phyloP scores from a whole-genome alignment of 2,888 invertebrate genomes.

The Notocelia uddmanniana region DNA sequence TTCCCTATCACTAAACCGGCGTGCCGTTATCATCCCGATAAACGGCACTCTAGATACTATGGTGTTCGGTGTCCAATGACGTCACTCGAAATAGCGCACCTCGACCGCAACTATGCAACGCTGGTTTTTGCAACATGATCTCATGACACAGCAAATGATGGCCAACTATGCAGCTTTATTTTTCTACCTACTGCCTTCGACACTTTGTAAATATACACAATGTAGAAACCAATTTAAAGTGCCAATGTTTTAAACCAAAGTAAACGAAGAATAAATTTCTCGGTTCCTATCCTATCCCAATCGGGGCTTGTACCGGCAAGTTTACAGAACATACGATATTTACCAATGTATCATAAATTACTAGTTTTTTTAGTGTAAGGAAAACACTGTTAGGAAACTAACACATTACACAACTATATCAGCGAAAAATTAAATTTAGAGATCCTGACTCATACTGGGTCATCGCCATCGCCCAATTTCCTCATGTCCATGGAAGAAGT shows the following conservation, averaged over 20 bases:
- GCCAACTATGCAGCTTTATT: background rate
- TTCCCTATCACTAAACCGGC: conserved; percentile 55
- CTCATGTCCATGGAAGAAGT: background rate
- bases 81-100: conserved; percentile 34
- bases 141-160: conserved; percentile 17
- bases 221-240: background rate
- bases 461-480: background rate
- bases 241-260: too few relatives aligned
- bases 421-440: too few relatives aligned
- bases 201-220: background rate
- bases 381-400: background rate
- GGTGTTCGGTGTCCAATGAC: conserved; percentile 52
- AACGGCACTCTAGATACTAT: conserved; percentile 71
- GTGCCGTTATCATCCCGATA: conserved; percentile 70
- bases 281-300: background rate
- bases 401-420: background rate
- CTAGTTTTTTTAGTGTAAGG: background rate
- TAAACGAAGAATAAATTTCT: background rate
- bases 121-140: conserved; percentile 39
- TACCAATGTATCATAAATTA: too few relatives aligned
- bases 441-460: background rate
- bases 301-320: background rate
- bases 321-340: background rate
- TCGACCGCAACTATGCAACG: conserved; percentile 38
- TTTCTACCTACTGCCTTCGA: background rate